These are phyloP conservation scores for Serinus canaria DNA, from an alignment of 2,113 vertebrate genomes.

Conservation along the genomic window DNA sequence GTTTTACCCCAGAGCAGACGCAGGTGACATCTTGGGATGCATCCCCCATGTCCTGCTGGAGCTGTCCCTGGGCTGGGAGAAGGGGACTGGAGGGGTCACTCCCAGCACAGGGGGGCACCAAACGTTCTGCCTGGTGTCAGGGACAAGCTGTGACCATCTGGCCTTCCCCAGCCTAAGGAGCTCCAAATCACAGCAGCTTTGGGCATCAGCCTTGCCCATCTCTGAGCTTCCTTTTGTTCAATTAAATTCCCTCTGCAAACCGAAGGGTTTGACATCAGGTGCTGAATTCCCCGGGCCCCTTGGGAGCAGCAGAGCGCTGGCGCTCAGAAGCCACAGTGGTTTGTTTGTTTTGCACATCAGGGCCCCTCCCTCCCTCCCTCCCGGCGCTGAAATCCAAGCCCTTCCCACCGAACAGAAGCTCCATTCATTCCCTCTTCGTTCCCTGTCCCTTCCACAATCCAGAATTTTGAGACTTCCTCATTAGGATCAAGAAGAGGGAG, in stretches of 20 bases:
- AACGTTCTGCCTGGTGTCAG: rapidly evolving
- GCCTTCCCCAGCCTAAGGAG: neutral
- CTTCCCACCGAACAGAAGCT: neutral
- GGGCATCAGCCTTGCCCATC: neutral
- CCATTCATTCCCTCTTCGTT: neutral
- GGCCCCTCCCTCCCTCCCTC: neutral
- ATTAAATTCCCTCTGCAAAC: neutral
- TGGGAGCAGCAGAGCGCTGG: neutral
- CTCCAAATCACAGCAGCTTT: neutral
- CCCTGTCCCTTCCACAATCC: neutral
- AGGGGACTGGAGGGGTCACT: neutral
- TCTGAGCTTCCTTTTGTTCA: neutral
- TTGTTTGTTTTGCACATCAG: slow-evolving; percentile 24
- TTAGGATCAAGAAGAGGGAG: no score
- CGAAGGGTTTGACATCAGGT: neutral
- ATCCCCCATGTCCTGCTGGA: rapidly evolving
- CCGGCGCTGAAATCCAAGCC: neutral
- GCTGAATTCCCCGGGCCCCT: neutral
- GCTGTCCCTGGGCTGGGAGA: neutral
- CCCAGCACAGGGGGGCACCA: neutral
- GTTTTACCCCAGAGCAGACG: neutral
- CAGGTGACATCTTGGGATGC: neutral
- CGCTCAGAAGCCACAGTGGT: neutral
- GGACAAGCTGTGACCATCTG: neutral
- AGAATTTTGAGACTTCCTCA: no score